These are phyloP conservation scores for Phenganax subtilis DNA, from an alignment of 92 coral and sea anemone genomes.

Conservation along the genomic window DNA sequence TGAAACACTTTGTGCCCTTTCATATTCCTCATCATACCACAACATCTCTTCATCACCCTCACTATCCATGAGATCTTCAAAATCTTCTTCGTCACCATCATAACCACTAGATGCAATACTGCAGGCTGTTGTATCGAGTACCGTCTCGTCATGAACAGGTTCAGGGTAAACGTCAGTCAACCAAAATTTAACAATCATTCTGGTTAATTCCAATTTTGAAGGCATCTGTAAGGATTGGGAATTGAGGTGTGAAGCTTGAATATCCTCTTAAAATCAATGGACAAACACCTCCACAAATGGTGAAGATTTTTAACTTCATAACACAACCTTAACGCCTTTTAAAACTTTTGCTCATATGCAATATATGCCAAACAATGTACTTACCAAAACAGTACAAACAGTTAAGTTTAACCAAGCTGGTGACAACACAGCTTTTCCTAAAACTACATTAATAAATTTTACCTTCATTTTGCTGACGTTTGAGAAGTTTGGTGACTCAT, in stretches of 20 bases:
- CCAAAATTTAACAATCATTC: not conserved
- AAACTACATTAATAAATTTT: conserved; percentile 2
- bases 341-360: no score
- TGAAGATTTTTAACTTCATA: no score
- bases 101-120: conserved; percentile 84
- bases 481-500: conserved; percentile 70
- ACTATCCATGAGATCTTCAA: conserved; percentile 61
- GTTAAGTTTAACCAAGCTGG: no score
- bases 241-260: not conserved
- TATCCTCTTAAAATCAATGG: not conserved
- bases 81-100: conserved; percentile 94
- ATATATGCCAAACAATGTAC: no score
- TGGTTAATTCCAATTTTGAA: conserved; percentile 20
- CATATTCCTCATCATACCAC: conserved; percentile 47
- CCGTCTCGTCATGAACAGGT: conserved; percentile 35
- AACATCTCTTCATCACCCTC: conserved; percentile 61
- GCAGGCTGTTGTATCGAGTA: conserved; percentile 54
- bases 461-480: conserved; percentile 89
- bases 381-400: no score
- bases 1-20: not conserved
- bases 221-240: conserved; percentile 26
- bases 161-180: conserved; percentile 24
- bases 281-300: not conserved
- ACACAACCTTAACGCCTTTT: no score
- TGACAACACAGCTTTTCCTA: not conserved